Conservation (phyloP, 2,888 invertebrate genomes). For the Cheilosia pagana region DNA sequence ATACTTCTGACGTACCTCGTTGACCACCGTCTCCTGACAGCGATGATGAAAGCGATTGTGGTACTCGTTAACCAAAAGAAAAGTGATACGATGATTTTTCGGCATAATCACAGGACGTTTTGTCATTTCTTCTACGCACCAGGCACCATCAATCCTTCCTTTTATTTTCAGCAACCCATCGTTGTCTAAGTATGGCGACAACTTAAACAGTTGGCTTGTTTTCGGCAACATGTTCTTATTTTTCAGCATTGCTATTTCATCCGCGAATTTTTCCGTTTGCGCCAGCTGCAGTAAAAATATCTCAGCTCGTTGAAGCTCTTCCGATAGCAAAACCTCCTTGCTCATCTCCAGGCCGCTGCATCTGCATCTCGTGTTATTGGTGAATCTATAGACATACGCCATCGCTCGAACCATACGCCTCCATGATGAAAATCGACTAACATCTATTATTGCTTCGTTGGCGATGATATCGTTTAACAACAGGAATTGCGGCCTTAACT, state of each 20-base stretch:
- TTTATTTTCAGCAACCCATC: neutral
- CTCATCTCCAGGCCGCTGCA: neutral
- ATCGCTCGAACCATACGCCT: too few relatives aligned
- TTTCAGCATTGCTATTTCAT: too few relatives aligned
- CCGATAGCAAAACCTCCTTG: neutral
- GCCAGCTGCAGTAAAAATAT: too few relatives aligned
- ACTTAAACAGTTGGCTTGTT: neutral
- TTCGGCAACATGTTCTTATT: neutral
- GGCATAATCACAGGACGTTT: neutral
- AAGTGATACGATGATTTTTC: neutral
- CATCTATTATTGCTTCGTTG: too few relatives aligned
- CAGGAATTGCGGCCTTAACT: too few relatives aligned
- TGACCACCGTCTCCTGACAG: neutral
- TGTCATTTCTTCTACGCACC: neutral
- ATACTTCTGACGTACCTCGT: neutral
- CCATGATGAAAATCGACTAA: too few relatives aligned
- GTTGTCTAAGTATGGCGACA: neutral
- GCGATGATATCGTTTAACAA: too few relatives aligned
- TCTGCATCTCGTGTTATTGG: too few relatives aligned
- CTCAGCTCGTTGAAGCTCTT: neutral
- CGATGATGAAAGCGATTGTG: conserved; percentile 1
- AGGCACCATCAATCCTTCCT: conserved; percentile 2
- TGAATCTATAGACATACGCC: too few relatives aligned
- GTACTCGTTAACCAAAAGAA: neutral
- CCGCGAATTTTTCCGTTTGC: too few relatives aligned